A percentile compares a stretch with the other conserved stretches of the same genome.
Evolutionary conservation across 1,140 invertebrate species (phyloP).

Genomic region (Dryas iulia): DNA sequence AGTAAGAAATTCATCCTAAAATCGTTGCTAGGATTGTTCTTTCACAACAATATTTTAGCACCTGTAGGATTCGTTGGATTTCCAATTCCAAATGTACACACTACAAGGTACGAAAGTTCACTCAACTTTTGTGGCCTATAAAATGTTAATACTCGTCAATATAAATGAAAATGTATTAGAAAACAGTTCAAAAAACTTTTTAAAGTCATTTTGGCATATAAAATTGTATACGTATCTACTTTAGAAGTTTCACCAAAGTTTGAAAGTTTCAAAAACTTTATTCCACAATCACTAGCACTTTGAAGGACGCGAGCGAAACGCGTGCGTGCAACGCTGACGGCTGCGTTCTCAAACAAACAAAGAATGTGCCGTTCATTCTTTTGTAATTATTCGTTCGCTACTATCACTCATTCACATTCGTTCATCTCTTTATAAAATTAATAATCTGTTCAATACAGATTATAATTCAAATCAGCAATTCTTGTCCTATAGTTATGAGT

Average conservation of each 20-base stretch:
- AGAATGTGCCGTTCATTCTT: constrained; percentile 11
- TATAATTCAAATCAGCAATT: too few relatives aligned
- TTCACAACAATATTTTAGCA: constrained; percentile 64
- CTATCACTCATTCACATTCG: neutral
- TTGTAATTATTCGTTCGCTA: neutral
- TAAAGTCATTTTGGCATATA: neutral
- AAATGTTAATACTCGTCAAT: constrained; percentile 23
- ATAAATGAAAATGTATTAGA: constrained; percentile 2
- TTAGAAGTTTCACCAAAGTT: constrained; percentile 44
- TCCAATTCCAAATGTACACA: constrained; percentile 34
- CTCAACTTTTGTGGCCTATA: constrained; percentile 64
- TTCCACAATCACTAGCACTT: constrained; percentile 60
- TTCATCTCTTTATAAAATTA: neutral
- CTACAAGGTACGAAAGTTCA: constrained; percentile 69
- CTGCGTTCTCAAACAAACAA: constrained; percentile 29
- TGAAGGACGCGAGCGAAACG: constrained; percentile 58
- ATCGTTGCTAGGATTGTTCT: constrained; percentile 64
- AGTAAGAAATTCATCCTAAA: constrained; percentile 33
- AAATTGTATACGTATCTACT: constrained; percentile 26
- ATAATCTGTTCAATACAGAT: too few relatives aligned
- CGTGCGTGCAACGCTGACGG: constrained; percentile 40
- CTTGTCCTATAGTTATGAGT: too few relatives aligned
- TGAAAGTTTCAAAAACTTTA: constrained; percentile 64
- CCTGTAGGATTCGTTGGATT: constrained; percentile 66
- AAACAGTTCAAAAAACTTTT: neutral